Evolutionary conservation across 1,140 invertebrate genomes (phyloP).

Genomic region (Drosophila chauvacae): DNA sequence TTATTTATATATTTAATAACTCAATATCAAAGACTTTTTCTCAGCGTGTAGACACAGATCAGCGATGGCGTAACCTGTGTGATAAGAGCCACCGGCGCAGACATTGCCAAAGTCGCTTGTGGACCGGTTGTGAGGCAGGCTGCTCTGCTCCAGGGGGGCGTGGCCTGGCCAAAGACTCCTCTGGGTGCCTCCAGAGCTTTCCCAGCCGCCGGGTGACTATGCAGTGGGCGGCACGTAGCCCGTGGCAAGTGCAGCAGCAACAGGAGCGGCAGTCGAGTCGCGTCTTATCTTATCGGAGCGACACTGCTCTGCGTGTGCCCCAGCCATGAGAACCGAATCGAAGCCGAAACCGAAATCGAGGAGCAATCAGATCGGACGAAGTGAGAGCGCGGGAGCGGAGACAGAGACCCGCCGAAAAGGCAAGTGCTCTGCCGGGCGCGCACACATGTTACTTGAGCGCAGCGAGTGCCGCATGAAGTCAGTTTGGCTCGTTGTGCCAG

Average conservation of each 20-base stretch:
- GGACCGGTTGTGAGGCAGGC: conserved; percentile 31
- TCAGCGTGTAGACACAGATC: conserved; percentile 8
- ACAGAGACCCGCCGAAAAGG: conserved; percentile 38
- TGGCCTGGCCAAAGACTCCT: conserved; percentile 11
- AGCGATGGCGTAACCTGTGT: conserved; percentile 33
- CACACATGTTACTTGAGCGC: conserved; percentile 73
- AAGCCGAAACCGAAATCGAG: conserved; percentile 24
- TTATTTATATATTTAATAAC: too few species aligned
- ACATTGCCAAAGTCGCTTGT: conserved; percentile 26
- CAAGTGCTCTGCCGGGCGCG: conserved; percentile 36
- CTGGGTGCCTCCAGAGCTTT: conserved; percentile 28
- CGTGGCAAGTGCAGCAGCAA: conserved; percentile 21
- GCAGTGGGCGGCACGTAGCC: conserved; percentile 68
- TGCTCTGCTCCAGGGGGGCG: conserved; percentile 11
- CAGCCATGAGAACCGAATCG: conserved; percentile 33
- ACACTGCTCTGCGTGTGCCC: conserved; percentile 26
- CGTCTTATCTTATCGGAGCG: conserved; percentile 62
- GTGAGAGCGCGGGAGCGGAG: conserved; percentile 38
- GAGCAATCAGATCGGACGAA: conserved; percentile 21
- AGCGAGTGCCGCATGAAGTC: conserved; percentile 64
- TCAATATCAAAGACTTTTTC: not conserved
- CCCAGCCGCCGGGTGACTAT: conserved; percentile 20
- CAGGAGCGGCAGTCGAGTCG: not conserved
- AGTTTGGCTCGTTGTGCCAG: conserved; percentile 76
- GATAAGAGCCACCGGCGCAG: conserved; percentile 34